Percentiles rank a stretch among this genome's conserved stretches.
phyloP scores from a whole-genome alignment of 2,113 vertebrate genomes.

The Oceanites oceanicus region DNA sequence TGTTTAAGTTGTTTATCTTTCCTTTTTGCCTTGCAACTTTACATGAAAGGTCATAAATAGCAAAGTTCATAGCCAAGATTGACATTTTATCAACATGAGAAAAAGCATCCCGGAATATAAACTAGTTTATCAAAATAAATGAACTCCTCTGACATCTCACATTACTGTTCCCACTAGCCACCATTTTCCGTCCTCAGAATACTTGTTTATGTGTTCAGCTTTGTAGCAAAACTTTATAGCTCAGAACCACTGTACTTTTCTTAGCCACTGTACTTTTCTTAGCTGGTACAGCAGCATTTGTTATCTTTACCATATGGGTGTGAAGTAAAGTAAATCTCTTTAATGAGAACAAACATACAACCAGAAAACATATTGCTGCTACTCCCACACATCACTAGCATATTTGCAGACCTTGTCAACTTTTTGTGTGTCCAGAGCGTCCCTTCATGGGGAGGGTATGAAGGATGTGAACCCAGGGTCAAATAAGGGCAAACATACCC shows the following conservation, averaged over 20 bases:
- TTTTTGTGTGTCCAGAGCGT: not conserved
- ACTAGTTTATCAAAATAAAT: slow-evolving; percentile 9
- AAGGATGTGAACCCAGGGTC: not conserved
- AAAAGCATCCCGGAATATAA: not conserved
- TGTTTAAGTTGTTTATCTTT: slow-evolving; percentile 37
- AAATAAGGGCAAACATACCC: not conserved
- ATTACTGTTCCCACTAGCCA: not conserved
- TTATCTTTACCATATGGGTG: not conserved
- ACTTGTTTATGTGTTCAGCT: not conserved
- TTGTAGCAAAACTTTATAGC: not conserved
- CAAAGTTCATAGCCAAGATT: not conserved
- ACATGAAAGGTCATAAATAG: slow-evolving; percentile 12
- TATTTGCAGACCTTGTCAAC: not conserved
- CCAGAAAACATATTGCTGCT: not conserved
- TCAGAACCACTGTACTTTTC: not conserved
- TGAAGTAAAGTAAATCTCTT: not conserved
- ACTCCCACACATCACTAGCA: not conserved
- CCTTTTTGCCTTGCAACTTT: not conserved
- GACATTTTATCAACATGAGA: not conserved
- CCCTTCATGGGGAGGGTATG: not conserved
- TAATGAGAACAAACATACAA: not conserved
- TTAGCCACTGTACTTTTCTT: not conserved
- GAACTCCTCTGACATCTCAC: not conserved
- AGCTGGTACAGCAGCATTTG: accelerated
- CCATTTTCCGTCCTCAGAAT: not conserved